Base-by-base conservation (phyloP, 2,113 vertebrate genomes). In the Quiscalus mexicanus region DNA sequence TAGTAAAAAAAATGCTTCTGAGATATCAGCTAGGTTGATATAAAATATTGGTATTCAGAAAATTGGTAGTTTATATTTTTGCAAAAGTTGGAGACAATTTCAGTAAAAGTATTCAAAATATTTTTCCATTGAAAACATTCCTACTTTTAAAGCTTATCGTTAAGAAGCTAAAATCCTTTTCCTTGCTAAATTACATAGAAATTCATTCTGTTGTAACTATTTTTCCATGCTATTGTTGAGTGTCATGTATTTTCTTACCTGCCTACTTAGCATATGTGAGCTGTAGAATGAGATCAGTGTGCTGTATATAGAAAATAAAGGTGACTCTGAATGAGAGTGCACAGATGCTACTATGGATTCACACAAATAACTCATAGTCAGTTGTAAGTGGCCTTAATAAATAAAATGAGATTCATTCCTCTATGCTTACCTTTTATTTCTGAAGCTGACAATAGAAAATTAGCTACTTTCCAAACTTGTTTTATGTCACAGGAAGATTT, bases 1-100 rank as follows among this genome's bases (percentile, higher is more conserved):
- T 33, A 63, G 4, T 49, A 68, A 77, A 50, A 83, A 49, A 49
- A 16, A 0, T 0, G 1, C 4, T 64, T 55, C 41, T 62, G 14
- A 88, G 3, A 2, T 15, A 23, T 16, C 24, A 33, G 39, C 39
- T 59, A 77, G 19, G 5, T 24, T 44, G 12, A 39, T 23, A 50
- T 49, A 73, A 79, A 81, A 70, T 58, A 59, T 4, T 23, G 2
- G 3, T 59, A 33, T 69, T 82, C 21, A 50, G 15, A 45, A 42
- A 53, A 63, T 5, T 19, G 11, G 3, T 35, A 17, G 5, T 39
- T 37, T 27, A 28, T 59, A 27, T 84, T 80, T 70, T 65, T 16
- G 8, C 6, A 49, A 50, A 88, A 59, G 7, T 18, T 69, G 22
- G 39, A 59, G 44, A 16, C 49, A 9, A 56, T 31, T 62, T 63